These are phyloP conservation scores for Falco columbarius DNA, from an alignment of 2,797 vertebrate species.

Conservation along the genomic window DNA sequence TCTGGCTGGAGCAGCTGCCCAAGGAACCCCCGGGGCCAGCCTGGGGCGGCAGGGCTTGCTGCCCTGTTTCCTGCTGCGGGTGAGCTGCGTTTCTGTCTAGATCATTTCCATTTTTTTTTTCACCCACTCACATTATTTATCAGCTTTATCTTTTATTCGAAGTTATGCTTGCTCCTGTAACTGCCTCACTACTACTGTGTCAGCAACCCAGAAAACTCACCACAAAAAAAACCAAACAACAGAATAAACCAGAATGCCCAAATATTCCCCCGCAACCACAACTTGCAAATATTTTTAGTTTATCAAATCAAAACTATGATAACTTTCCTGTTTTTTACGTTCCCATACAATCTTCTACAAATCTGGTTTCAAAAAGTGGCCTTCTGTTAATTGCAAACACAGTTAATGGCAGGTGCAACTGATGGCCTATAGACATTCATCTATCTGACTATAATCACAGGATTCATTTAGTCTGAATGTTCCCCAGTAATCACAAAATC, in stretches of 20 bases:
- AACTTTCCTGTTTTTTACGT: not conserved
- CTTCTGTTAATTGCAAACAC: constrained; percentile 1
- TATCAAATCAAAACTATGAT: not conserved
- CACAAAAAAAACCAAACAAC: not conserved
- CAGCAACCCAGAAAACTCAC: not conserved
- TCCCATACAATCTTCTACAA: not conserved
- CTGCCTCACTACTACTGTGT: not conserved
- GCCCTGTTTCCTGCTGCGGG: not conserved
- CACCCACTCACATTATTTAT: not conserved
- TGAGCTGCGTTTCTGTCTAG: not conserved
- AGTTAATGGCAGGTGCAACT: not conserved
- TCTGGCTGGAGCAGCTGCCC: not conserved
- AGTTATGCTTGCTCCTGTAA: not conserved
- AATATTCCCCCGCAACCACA: not conserved
- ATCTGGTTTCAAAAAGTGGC: not conserved
- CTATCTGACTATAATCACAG: constrained; percentile 29
- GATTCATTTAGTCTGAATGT: constrained; percentile 41
- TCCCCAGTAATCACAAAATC: constrained; percentile 54
- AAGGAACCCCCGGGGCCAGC: not conserved
- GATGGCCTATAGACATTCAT: constrained; percentile 1
- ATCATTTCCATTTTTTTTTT: not conserved
- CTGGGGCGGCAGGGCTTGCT: not conserved
- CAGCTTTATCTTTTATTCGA: not conserved
- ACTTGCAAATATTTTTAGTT: not conserved
- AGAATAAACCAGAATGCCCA: not conserved